Evolutionary conservation across 2,113 vertebrate species (phyloP), one percentile per base, ranked within the genome.

Genomic region (Podilymbus podiceps): DNA sequence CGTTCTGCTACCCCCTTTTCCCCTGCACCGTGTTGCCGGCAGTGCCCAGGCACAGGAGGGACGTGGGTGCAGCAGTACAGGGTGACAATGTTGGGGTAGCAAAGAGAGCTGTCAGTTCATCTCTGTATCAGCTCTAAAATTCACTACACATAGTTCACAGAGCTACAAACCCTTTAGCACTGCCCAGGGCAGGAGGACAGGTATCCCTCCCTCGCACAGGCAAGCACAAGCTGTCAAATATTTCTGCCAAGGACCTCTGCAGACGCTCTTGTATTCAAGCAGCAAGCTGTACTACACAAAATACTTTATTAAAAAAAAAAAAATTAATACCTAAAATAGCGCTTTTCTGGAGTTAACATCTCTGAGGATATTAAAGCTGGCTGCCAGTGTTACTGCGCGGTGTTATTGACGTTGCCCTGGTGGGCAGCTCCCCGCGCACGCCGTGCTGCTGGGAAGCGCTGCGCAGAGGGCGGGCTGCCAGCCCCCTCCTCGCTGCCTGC

Each of bases 311-410:
- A 5, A 9, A 80, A 67, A 62, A 42, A 42, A 5, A 9, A 80
- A 55, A 44, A 23, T 25, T 76, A 89, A 91, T 89, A 69, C 18
- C 69, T 46, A 40, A 93, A 93, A 47, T 14, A 68, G 75, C 3
- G 3, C 79, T 79, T 91, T 58, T 35, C 66, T 86, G 56, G 52
- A 86, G 84, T 89, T 92, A 92, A 80, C 64, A 68, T 75, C 88
- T 89, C 93, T 56, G 92, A 94, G 96, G 88, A 93, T 94, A 95
- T 92, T 91, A 91, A 91, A 94, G 75, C 22, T 66, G 87, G 66
- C 95, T 95, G 93, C 35, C 55, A 40, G 85, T 1, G 44, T 83
- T 94, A 97, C 64, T 96, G 88, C 84, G 85, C 47, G 90, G 85
- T 3, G 2, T 80, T 94, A 94, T 53, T 83, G 92, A 49, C 44